These are phyloP conservation scores for Brachymystax lenok DNA, from an alignment of 2,797 vertebrate genomes.

Conservation along the genomic window DNA sequence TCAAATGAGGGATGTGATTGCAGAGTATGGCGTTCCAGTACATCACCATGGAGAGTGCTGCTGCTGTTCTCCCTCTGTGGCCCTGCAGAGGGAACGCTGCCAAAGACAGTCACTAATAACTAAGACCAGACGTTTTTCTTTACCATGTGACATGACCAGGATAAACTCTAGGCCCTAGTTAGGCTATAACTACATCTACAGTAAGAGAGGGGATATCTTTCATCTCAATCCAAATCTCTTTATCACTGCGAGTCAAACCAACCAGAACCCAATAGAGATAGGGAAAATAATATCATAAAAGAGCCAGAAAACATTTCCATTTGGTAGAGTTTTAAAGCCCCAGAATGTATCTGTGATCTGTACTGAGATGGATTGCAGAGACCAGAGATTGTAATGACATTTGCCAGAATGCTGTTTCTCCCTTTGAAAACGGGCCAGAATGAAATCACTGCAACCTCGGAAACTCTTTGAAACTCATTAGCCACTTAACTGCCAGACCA, in stretches of 20 bases:
- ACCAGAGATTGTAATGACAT: slow-evolving; percentile 27
- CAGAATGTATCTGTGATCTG: slow-evolving; percentile 22
- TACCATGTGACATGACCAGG: background rate
- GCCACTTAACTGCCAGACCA: slow-evolving; percentile 34
- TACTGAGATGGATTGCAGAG: slow-evolving; percentile 12
- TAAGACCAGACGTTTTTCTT: background rate
- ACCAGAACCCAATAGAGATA: background rate
- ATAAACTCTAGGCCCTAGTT: background rate
- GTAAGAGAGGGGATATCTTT: background rate
- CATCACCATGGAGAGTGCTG: background rate
- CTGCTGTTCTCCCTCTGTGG: background rate
- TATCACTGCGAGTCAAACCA: slow-evolving; percentile 24
- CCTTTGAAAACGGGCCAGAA: slow-evolving; percentile 26
- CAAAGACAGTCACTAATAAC: background rate
- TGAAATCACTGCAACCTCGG: slow-evolving; percentile 34
- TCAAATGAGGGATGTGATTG: slow-evolving; percentile 2
- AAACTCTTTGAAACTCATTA: slow-evolving; percentile 43
- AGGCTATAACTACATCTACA: background rate
- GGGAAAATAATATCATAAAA: background rate
- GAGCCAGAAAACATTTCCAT: background rate
- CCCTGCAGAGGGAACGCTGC: background rate
- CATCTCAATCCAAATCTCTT: slow-evolving; percentile 17
- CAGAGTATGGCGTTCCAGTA: background rate
- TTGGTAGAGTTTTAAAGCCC: background rate
- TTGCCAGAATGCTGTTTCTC: slow-evolving; percentile 18